Evolutionary conservation across 2,888 invertebrate genomes (phyloP).

Genomic region (Spicauda simplicius): DNA sequence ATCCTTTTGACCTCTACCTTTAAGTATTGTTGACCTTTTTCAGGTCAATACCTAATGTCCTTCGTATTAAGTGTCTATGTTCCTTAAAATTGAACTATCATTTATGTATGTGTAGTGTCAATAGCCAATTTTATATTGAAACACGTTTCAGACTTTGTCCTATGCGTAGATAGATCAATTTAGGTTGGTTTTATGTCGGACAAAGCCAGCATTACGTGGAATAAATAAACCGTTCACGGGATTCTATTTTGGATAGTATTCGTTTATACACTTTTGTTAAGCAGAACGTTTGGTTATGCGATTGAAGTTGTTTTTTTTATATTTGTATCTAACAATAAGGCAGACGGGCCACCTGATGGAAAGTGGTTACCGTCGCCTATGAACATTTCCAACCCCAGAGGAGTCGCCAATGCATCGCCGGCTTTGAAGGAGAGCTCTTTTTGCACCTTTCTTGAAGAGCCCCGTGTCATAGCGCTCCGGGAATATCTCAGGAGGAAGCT

Average conservation of each 20-base stretch:
- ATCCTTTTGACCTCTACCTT: conserved; percentile 18
- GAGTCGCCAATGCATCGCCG: too few species aligned
- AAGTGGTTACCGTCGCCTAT: too few species aligned
- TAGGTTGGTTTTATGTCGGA: background rate
- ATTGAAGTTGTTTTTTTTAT: too few species aligned
- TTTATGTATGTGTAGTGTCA: background rate
- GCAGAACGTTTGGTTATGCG: too few species aligned
- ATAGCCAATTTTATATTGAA: background rate
- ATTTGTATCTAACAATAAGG: too few species aligned
- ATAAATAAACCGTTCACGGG: background rate
- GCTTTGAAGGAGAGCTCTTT: too few species aligned
- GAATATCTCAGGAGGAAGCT: too few species aligned
- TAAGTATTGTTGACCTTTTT: conserved; percentile 10
- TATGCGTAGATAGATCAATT: background rate
- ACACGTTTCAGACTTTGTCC: background rate
- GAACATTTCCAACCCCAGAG: too few species aligned
- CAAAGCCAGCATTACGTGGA: background rate
- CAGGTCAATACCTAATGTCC: conserved; percentile 6
- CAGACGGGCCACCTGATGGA: too few species aligned
- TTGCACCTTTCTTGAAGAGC: too few species aligned
- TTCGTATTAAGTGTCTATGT: conserved; percentile 5
- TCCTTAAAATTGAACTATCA: conserved; percentile 6
- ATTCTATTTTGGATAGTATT: background rate
- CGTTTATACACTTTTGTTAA: too few species aligned
- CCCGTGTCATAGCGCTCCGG: too few species aligned